Conservation (phyloP, 2,888 invertebrate species). For the Heliconius charithonia region DNA sequence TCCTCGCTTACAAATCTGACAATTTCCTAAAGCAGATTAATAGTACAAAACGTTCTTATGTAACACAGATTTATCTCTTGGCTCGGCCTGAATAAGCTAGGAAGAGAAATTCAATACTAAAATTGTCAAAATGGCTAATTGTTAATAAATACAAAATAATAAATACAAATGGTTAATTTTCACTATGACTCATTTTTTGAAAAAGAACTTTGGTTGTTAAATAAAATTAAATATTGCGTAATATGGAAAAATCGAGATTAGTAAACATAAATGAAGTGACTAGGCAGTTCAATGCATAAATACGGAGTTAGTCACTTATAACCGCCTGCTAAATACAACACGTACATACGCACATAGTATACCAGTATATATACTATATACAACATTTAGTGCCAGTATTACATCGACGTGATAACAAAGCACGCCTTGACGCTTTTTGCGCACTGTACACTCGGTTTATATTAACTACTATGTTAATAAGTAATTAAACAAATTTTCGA, state of each 20-base stretch:
- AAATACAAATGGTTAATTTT: neutral
- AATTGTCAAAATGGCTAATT: neutral
- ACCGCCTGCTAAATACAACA: slow-evolving; percentile 1
- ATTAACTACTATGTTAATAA: no score
- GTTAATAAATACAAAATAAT: no score
- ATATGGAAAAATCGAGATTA: slow-evolving; percentile 17
- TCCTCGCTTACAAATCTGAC: neutral
- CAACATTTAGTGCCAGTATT: no score
- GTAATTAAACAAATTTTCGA: no score
- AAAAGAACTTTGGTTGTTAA: neutral
- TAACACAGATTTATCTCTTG: neutral
- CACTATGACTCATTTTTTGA: neutral
- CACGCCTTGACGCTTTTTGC: no score
- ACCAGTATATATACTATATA: no score
- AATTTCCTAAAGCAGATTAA: neutral
- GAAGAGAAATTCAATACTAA: neutral
- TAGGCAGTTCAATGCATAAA: neutral
- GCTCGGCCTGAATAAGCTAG: neutral
- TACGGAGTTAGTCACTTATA: slow-evolving; percentile 7
- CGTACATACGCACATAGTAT: no score
- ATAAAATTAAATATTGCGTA: neutral
- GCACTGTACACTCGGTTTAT: no score
- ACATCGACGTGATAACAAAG: no score
- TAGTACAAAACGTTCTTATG: neutral
- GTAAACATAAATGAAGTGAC: neutral